Evolutionary conservation across 2,888 invertebrate genomes (phyloP).

Genomic region (Phlogophora meticulosa): DNA sequence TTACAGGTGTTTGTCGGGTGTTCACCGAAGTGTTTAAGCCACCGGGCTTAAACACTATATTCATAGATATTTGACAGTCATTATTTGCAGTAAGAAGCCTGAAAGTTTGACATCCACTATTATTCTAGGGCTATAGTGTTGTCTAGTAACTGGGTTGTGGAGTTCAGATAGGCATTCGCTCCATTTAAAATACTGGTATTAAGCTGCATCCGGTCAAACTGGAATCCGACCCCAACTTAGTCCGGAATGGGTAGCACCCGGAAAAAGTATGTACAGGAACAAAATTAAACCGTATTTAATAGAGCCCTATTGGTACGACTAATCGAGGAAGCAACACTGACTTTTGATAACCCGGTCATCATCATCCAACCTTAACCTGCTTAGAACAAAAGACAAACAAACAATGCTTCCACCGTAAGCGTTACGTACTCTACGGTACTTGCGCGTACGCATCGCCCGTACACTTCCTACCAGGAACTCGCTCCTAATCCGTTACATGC

Average conservation of each 20-base stretch:
- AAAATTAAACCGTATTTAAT: not conserved
- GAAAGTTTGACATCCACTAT: too few species aligned
- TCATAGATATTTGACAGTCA: too few species aligned
- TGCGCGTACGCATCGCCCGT: slow-evolving; percentile 46
- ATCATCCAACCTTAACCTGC: slow-evolving; percentile 38
- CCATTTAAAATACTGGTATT: too few species aligned
- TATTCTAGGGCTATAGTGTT: too few species aligned
- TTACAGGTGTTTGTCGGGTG: too few species aligned
- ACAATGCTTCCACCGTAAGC: slow-evolving; percentile 45
- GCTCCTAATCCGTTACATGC: slow-evolving; percentile 48
- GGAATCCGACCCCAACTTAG: too few species aligned
- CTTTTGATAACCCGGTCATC: not conserved
- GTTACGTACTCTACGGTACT: slow-evolving; percentile 34
- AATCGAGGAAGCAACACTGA: not conserved
- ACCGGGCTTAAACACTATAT: too few species aligned
- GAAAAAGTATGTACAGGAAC: not conserved
- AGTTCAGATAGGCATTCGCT: too few species aligned
- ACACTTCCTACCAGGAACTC: slow-evolving; percentile 62
- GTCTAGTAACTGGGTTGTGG: too few species aligned
- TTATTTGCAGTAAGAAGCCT: too few species aligned
- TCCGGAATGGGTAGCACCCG: not conserved
- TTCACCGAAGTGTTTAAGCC: too few species aligned
- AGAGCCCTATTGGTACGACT: not conserved
- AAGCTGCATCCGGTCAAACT: too few species aligned
- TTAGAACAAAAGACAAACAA: slow-evolving; percentile 22